A percentile compares a stretch with the other conserved stretches of the same genome.
phyloP scores from a whole-genome alignment of 2,888 invertebrate species.

The Osedax fenrisi region DNA sequence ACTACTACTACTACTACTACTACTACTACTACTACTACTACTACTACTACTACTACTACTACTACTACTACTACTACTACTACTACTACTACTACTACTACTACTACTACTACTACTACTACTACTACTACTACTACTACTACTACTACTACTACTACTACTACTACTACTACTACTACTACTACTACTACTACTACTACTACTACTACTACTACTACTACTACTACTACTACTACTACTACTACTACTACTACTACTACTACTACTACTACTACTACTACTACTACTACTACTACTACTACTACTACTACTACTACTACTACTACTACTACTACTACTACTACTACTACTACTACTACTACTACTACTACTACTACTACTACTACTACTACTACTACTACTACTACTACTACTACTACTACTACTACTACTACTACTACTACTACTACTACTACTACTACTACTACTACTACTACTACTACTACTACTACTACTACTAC shows the following conservation, averaged over 20 bases:
- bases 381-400: conserved; percentile 9
- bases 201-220: conserved; percentile 22
- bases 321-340: conserved; percentile 25
- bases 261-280: conserved; percentile 28
- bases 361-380: conserved; percentile 3
- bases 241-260: conserved; percentile 28
- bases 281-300: conserved; percentile 27
- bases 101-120: conserved; percentile 13
- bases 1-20: no score
- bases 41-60: conserved; percentile 1
- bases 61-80: conserved; percentile 13
- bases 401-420: conserved; percentile 9
- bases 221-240: conserved; percentile 26
- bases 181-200: conserved; percentile 17
- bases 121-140: not conserved
- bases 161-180: conserved; percentile 13
- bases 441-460: conserved; percentile 5
- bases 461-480: conserved; percentile 5
- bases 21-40: no score
- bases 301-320: conserved; percentile 23
- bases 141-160: conserved; percentile 7
- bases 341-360: conserved; percentile 14
- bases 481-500: not conserved
- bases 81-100: conserved; percentile 16
- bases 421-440: not conserved